These are phyloP conservation scores for Boleophthalmus pectinirostris DNA, from an alignment of 2,113 vertebrate genomes.

Conservation along the genomic window DNA sequence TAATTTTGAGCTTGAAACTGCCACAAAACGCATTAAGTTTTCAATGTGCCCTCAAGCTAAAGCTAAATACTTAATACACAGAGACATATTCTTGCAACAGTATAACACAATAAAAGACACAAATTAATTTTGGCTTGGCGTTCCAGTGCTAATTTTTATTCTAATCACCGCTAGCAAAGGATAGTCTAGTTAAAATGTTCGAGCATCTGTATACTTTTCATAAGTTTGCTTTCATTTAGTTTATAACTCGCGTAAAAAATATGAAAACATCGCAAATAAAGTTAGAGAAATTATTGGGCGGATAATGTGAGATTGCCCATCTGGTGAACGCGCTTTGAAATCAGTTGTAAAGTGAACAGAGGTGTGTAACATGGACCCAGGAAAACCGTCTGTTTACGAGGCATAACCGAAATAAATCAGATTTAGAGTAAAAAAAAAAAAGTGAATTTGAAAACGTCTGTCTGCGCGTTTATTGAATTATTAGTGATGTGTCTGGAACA, in stretches of 20 bases:
- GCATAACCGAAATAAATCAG: slow-evolving; percentile 5
- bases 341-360: background rate
- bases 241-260: background rate
- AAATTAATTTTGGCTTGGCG: background rate
- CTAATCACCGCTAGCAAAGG: background rate
- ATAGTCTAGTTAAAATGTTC: background rate
- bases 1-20: background rate
- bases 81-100: background rate
- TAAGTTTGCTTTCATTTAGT: slow-evolving; percentile 11
- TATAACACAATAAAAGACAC: background rate
- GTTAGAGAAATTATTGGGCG: background rate
- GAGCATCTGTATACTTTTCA: slow-evolving; percentile 12
- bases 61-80: background rate
- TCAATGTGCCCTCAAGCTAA: background rate
- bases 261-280: slow-evolving; percentile 9
- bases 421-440: background rate
- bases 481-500: slow-evolving; percentile 17
- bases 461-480: slow-evolving; percentile 13
- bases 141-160: background rate
- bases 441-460: background rate
- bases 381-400: slow-evolving; percentile 3
- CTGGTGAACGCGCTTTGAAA: background rate
- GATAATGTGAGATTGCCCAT: slow-evolving; percentile 8
- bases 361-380: background rate
- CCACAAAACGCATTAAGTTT: background rate